phyloP scores from a whole-genome alignment of 2,113 vertebrate genomes.

The Boulengeromyrus knoepffleri region DNA sequence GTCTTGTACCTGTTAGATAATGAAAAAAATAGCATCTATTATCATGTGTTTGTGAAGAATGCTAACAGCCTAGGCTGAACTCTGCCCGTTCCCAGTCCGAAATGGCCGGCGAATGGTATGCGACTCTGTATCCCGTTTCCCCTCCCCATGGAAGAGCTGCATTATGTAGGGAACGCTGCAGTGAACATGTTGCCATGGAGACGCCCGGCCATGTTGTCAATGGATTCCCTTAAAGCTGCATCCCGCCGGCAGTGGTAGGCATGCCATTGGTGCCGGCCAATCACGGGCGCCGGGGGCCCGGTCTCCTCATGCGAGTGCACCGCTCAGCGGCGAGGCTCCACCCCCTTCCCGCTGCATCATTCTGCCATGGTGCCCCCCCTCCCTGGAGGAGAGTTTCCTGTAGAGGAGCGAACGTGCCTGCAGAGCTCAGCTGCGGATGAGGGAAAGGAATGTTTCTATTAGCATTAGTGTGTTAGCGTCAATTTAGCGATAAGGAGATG shows the following conservation, averaged over 20 bases:
- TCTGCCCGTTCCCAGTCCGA: background rate
- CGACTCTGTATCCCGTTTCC: background rate
- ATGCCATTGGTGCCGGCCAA: background rate
- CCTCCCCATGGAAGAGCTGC: background rate
- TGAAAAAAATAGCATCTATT: background rate
- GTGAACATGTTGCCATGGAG: slow-evolving; percentile 20
- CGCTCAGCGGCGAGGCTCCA: background rate
- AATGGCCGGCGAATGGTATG: background rate
- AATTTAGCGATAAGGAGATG: background rate
- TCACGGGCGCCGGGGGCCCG: background rate
- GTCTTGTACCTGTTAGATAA: background rate
- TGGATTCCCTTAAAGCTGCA: background rate
- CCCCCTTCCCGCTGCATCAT: background rate
- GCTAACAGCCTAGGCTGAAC: background rate
- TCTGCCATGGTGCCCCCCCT: background rate
- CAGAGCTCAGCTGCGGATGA: background rate
- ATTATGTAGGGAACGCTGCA: slow-evolving; percentile 15
- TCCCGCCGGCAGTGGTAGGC: slow-evolving; percentile 3
- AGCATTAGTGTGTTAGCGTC: background rate
- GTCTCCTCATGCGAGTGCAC: slow-evolving; percentile 12
- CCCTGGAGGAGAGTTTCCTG: background rate
- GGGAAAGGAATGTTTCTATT: background rate
- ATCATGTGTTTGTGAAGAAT: background rate
- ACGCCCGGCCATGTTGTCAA: slow-evolving; percentile 9
- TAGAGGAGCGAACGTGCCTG: background rate